Evolutionary conservation across 2,888 invertebrate species (phyloP), one percentile per base, ranked within the genome.

Genomic region (Drosophila falleni): DNA sequence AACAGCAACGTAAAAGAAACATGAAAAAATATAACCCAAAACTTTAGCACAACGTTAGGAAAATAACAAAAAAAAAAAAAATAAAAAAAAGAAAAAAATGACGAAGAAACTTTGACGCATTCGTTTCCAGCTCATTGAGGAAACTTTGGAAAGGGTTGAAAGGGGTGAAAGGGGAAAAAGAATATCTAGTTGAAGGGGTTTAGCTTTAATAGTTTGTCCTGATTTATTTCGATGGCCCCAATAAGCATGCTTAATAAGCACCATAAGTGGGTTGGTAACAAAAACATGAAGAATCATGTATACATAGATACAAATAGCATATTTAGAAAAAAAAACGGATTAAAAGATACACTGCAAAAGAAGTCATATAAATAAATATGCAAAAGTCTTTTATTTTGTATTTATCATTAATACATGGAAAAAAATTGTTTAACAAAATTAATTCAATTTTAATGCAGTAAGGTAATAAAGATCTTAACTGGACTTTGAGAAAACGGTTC

Each of bases 181-280:
- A 3, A 16, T 35, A 46, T 16, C 15, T 26, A 49, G 3, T 13
- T 39, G 51, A 70, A 80, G 71, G 80, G 71, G 77, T 91, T 82
- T 16, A 78, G 81, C 72, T 87, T 89, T 90, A 86, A 89, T 91
- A 90, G 91, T 89, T 90, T 66, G 88, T 77, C 78, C 89, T 83
- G 89, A 91, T 89, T 91, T 81, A 73, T 68, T 78, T 89, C 90
- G 82, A 89, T 91, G 79, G 87, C 80, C 82, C 89, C 89, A 87
- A 90, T 90, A 90, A 90, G 82, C 89, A 75, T 63, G 81, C 83
- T 87, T 90, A 91, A 91, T 89, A 86, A 82, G 78, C 78, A 74
- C 64, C 79, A 78, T 78, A 88, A 90, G 80, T 80, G 76, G 82
- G 73, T 70, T 68, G 65, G n/a, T n/a, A n/a, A n/a, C 44, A 63